These are phyloP conservation scores for Goniozus legneri DNA, from an alignment of 1,140 invertebrate species.

Conservation along the genomic window DNA sequence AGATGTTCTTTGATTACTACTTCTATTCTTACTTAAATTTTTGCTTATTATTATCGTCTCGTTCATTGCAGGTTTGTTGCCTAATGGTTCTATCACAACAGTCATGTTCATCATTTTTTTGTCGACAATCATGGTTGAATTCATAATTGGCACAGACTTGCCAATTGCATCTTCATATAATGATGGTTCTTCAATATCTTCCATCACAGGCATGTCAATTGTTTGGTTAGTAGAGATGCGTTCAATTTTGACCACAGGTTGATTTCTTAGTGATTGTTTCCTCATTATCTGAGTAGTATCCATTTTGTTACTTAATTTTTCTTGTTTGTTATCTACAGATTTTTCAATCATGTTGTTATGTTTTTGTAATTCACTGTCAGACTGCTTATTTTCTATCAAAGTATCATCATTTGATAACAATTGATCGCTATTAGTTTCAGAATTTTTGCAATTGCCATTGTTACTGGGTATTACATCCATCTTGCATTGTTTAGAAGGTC, in stretches of 20 bases:
- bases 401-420: not conserved
- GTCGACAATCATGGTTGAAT: constrained; percentile 42
- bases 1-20: not conserved
- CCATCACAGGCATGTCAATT: constrained; percentile 11
- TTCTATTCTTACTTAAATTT: constrained; percentile 7
- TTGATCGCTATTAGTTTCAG: not conserved
- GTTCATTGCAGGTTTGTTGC: constrained; percentile 19
- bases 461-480: constrained; percentile 4
- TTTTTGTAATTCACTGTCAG: not conserved
- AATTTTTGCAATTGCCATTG: not conserved
- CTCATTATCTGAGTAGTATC: constrained; percentile 1
- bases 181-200: constrained; percentile 35
- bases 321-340: not conserved
- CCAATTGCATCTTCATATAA: constrained; percentile 48
- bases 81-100: constrained; percentile 36
- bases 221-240: constrained; percentile 25
- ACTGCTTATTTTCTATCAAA: not conserved
- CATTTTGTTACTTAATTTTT: not conserved
- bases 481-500: constrained; percentile 26
- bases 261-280: not conserved
- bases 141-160: constrained; percentile 41
- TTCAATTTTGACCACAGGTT: not conserved
- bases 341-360: not conserved
- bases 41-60: constrained; percentile 32
- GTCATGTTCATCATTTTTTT: constrained; percentile 37